Conservation (phyloP, 2,113 vertebrate species). For the Argyrosomus japonicus region DNA sequence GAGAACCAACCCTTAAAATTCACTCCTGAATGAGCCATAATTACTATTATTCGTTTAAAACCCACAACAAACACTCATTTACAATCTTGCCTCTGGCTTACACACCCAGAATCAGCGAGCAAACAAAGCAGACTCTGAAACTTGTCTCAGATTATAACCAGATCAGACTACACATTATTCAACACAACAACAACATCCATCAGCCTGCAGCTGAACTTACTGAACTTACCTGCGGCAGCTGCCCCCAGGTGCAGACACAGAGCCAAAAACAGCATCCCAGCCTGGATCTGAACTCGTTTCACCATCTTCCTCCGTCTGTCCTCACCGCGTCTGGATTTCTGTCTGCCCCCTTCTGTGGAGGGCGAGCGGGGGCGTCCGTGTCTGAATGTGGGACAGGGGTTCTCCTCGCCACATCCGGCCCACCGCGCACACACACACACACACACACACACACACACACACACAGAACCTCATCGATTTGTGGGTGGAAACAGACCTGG, state of each 20-base stretch:
- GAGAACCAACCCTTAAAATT: background rate
- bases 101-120: background rate
- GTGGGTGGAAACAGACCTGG: conserved; percentile 70
- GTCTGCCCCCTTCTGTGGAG: conserved; percentile 9
- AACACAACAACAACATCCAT: background rate
- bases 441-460: too few species aligned
- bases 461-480: conserved; percentile 65
- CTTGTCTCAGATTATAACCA: background rate
- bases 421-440: too few species aligned
- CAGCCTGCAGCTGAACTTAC: background rate
- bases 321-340: conserved; percentile 3
- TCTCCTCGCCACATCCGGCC: conserved; percentile 38
- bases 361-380: conserved; percentile 16
- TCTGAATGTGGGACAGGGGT: conserved; percentile 70
- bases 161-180: background rate
- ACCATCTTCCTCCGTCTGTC: conserved; percentile 30
- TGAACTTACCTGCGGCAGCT: conserved; percentile 71
- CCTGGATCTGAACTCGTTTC: background rate
- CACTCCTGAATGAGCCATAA: too few species aligned
- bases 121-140: background rate
- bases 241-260: conserved; percentile 34
- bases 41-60: background rate
- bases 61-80: background rate
- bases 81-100: background rate
- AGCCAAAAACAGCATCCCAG: conserved; percentile 54